Conservation (phyloP, 2,888 invertebrate genomes). For the Phragmatobia fuliginosa region DNA sequence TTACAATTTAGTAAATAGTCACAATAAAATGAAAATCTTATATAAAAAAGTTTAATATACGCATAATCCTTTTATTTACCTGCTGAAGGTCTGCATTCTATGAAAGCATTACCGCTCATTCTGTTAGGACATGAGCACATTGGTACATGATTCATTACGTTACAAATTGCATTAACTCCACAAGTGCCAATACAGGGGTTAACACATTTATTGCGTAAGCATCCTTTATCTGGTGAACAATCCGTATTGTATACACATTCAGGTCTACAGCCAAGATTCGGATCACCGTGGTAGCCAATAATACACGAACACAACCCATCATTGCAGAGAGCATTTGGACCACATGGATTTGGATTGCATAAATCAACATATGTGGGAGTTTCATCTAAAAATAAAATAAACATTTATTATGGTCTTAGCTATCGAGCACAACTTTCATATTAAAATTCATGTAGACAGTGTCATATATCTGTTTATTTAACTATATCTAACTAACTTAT, state of each 20-base stretch:
- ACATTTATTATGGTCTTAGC: not conserved
- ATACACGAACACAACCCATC: conserved; percentile 88
- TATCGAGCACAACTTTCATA: not conserved
- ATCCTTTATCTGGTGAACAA: conserved; percentile 88
- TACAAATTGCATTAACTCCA: conserved; percentile 89
- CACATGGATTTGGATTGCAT: conserved; percentile 89
- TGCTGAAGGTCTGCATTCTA: conserved; percentile 84
- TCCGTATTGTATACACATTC: conserved; percentile 90
- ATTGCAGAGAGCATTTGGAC: conserved; percentile 86
- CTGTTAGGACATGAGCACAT: conserved; percentile 90
- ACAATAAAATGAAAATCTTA: not conserved
- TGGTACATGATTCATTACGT: conserved; percentile 90
- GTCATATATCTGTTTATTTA: not conserved
- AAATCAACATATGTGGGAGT: conserved; percentile 71
- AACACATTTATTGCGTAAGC: conserved; percentile 89
- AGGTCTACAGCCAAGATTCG: conserved; percentile 89
- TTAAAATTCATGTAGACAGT: not conserved
- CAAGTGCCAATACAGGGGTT: conserved; percentile 91
- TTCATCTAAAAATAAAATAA: conserved; percentile 57
- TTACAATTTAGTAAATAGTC: not conserved
- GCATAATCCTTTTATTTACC: conserved; percentile 69
- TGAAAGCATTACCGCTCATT: conserved; percentile 89
- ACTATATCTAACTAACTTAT: too few relatives aligned
- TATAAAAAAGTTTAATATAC: not conserved
- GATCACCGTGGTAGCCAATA: conserved; percentile 89